phyloP scores from a whole-genome alignment of 2,113 vertebrate species.

The Propithecus coquereli region DNA sequence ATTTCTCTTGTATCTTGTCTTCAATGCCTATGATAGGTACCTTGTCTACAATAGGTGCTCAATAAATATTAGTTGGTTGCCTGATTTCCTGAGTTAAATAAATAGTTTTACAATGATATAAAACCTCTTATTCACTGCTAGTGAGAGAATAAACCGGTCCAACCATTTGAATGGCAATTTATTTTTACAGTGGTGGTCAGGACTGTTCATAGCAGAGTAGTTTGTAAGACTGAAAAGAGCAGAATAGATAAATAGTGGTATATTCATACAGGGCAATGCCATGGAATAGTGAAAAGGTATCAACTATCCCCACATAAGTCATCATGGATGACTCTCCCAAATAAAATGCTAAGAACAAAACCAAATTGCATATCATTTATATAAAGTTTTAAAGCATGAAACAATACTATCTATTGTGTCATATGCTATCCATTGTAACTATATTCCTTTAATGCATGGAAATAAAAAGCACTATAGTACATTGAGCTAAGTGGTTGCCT shows the following conservation, averaged over 20 bases:
- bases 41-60: neutral
- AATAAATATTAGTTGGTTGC: neutral
- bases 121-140: neutral
- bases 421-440: neutral
- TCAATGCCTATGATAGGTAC: neutral
- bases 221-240: neutral
- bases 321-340: neutral
- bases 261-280: neutral
- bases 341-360: neutral
- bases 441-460: neutral
- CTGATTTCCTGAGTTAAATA: neutral
- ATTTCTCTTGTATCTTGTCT: neutral
- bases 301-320: rapidly evolving
- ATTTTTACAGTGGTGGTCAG: neutral
- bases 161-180: neutral
- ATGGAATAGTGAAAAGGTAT: neutral
- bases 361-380: neutral
- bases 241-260: neutral
- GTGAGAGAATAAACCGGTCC: neutral
- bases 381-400: neutral
- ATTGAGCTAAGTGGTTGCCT: neutral
- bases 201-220: neutral
- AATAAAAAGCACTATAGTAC: neutral
- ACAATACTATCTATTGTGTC: neutral
- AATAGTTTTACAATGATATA: neutral